Evolutionary conservation across 2,888 invertebrate genomes (phyloP).

Genomic region (Gari tellinella): DNA sequence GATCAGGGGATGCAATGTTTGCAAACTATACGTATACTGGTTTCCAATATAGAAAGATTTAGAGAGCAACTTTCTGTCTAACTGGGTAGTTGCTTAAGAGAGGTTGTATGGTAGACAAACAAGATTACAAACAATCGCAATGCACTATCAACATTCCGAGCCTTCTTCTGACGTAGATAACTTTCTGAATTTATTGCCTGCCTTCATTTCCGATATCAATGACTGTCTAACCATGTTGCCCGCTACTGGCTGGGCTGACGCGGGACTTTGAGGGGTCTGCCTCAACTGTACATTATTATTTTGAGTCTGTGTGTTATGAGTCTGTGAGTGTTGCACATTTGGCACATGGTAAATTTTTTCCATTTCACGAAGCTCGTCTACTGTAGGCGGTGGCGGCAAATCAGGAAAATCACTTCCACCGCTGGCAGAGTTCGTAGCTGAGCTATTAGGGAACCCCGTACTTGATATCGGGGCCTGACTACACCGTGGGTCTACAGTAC

Average conservation of each 20-base stretch:
- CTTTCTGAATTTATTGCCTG: conserved; percentile 62
- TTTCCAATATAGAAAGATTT: too few relatives aligned
- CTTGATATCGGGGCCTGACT: conserved; percentile 16
- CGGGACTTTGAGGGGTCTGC: conserved; percentile 26
- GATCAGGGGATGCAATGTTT: too few relatives aligned
- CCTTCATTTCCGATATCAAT: conserved; percentile 67
- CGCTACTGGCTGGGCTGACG: conserved; percentile 15
- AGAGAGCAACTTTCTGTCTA: too few relatives aligned
- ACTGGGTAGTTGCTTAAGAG: too few relatives aligned
- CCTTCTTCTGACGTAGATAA: conserved; percentile 58
- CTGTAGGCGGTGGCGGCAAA: conserved; percentile 79
- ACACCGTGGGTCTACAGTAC: conserved; percentile 7
- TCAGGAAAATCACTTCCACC: conserved; percentile 60
- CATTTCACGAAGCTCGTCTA: conserved; percentile 75
- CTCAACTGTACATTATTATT: conserved; percentile 41
- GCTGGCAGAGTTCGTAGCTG: conserved; percentile 10
- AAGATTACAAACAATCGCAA: too few relatives aligned
- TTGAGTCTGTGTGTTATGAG: conserved; percentile 30
- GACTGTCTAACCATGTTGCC: conserved; percentile 60
- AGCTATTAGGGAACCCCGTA: conserved; percentile 7
- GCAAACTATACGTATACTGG: too few relatives aligned
- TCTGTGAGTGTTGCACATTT: conserved; percentile 42
- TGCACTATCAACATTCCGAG: conserved; percentile 35
- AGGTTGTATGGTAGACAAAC: too few relatives aligned
- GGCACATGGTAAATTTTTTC: conserved; percentile 72